Evolutionary conservation across 2,113 vertebrate genomes (phyloP).

Genomic region (Bostrychus sinensis): DNA sequence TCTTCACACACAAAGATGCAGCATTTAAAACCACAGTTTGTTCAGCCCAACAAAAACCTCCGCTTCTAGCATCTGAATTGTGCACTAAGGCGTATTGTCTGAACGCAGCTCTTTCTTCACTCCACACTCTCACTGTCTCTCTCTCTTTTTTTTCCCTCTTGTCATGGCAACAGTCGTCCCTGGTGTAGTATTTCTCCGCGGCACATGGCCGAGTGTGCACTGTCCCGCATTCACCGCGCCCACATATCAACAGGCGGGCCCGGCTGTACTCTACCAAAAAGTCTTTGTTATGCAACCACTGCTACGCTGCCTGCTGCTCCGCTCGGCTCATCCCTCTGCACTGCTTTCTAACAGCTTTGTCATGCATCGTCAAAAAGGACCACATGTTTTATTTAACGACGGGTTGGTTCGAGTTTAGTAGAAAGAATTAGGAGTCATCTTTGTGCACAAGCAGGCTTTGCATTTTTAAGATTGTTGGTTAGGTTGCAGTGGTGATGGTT

Average conservation of each 20-base stretch:
- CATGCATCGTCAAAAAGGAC: conserved; percentile 28
- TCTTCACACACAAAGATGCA: too few relatives aligned
- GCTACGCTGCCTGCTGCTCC: conserved; percentile 66
- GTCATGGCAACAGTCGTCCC: conserved; percentile 76
- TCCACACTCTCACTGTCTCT: conserved; percentile 52
- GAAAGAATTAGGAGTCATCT: conserved; percentile 20
- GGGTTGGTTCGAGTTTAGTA: conserved; percentile 16
- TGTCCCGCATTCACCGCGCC: conserved; percentile 74
- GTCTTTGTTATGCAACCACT: conserved; percentile 77
- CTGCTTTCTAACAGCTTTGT: conserved; percentile 40
- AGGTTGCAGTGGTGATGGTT: too few relatives aligned
- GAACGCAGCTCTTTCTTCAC: conserved; percentile 54
- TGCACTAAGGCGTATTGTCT: background rate
- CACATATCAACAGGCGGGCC: conserved; percentile 78
- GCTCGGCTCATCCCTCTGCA: conserved; percentile 39
- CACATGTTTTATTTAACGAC: conserved; percentile 43
- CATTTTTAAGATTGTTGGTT: conserved; percentile 24
- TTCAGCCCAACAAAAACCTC: too few relatives aligned
- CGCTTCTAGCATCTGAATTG: too few relatives aligned
- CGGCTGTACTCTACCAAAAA: conserved; percentile 66
- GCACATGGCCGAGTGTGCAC: conserved; percentile 63
- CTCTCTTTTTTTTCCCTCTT: conserved; percentile 54
- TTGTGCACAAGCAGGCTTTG: conserved; percentile 14
- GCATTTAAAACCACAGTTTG: too few relatives aligned
- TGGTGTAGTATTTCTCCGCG: conserved; percentile 66